Base-by-base conservation (phyloP, 2,888 invertebrate species). In the Melanostoma mellinum region DNA sequence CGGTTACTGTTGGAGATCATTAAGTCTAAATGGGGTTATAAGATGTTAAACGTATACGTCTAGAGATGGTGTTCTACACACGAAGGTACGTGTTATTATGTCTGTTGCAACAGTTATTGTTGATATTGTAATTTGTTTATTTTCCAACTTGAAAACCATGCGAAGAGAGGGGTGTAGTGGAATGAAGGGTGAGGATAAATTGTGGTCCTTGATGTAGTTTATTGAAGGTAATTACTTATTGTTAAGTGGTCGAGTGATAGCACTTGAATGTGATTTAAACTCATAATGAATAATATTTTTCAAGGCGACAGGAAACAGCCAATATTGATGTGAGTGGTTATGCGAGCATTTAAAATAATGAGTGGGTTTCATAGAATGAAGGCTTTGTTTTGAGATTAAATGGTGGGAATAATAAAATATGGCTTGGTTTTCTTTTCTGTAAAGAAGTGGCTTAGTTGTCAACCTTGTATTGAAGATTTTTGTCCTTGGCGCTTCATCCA, bases 71-170 rank as follows among this genome's bases (percentile, higher is more conserved):
- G 65, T 65, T 44, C 35, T 50, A 79, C 74, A 79, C 60, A 50
- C 60, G 55, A 44, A 30, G 52, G 71, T 75, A 38, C 55, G 72
- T 76, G 79, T 56, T 84, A 74, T 79, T 74, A 71, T 84, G 69
- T 60, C 65, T 69, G 71, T 67, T 71, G 75, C 69, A 69, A 65
- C 79, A 53, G 67, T 74, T 74, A 84, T 74, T 84, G 84, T 75
- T 67, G 71, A 71, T 79, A 67, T 67, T 84, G 50, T 79, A 79
- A 79, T 74, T 75, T 82, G 60, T 76, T 72, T 82, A n/a, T 68
- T 69, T 61, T 61, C 46, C 46, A 61, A 61, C 46, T 46, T 33
- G 46, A 5, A 46, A 61, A 20, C 20, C 61, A 20, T n/a, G 10
- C 4, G 6, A 6, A 60, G 6, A 6, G 46, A 20, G 6, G 32